Base-by-base conservation (phyloP, 2,888 invertebrate species). In the Meloe dianella region DNA sequence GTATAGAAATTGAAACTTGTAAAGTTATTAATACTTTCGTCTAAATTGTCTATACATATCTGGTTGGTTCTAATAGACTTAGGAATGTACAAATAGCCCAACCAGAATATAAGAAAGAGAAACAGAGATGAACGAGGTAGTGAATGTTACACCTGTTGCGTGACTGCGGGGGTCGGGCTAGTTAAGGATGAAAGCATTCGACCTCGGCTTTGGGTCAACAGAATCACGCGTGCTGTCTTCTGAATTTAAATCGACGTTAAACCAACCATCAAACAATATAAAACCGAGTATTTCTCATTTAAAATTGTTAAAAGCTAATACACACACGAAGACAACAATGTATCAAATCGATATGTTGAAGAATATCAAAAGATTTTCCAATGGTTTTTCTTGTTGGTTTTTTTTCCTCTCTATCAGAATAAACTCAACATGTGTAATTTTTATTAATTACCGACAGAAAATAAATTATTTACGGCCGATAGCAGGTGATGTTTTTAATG, bases 91-190 rank as follows among this genome's bases (percentile, higher is more conserved):
- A 51, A 51, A 51, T 20, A 51, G 9, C 47, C 4, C 2, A 27
- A 17, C n/a, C 3, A 57, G 57, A 57, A 17, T 30, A 17, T 30
- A 17, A 57, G 57, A 57, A 32, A 57, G 57, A 57, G 57, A 17
- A 61, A 64, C 61, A 61, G 56, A 62, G 57, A 64, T 66, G 47
- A 61, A 58, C 64, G 64, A 60, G 59, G 67, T 63, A 72, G 67
- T 62, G 71, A 69, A 70, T 70, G 70, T 75, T 78, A 75, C 78
- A 77, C 78, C 77, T 77, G 78, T 77, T 77, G 75, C 73, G 68
- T 67, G 74, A 74, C 76, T 73, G 77, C 75, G 76, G 76, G 76
- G 75, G 77, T 73, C 76, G 70, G 66, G 71, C 69, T 70, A 68
- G 72, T 71, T 72, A 71, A 71, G 69, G 70, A 69, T 70, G 72